Percentiles rank a stretch among this genome's conserved stretches.
These are phyloP conservation scores for Andrena haemorrhoa DNA, from an alignment of 2,888 invertebrate genomes.

Conservation along the genomic window DNA sequence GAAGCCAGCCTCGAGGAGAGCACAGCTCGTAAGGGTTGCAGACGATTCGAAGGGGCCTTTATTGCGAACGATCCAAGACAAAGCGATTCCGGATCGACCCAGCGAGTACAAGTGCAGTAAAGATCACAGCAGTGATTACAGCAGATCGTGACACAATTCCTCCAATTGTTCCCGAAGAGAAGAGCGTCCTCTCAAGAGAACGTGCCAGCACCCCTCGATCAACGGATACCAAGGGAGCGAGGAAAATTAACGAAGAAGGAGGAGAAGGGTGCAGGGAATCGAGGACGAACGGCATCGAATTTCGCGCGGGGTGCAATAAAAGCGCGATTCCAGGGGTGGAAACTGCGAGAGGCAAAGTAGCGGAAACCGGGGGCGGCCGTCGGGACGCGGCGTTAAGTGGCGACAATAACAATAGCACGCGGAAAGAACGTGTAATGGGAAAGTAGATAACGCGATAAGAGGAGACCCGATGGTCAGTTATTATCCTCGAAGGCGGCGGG, in stretches of 20 bases:
- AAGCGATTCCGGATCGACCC: too few species aligned
- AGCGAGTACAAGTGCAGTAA: too few species aligned
- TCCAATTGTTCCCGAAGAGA: background rate
- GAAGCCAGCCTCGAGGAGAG: too few species aligned
- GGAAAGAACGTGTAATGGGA: conserved; percentile 64
- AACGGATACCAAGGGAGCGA: background rate
- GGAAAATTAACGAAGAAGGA: conserved; percentile 32
- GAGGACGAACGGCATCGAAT: conserved; percentile 45
- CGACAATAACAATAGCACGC: conserved; percentile 66
- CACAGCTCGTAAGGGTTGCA: too few species aligned
- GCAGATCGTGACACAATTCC: background rate
- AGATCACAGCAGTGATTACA: background rate
- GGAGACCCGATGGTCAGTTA: conserved; percentile 59
- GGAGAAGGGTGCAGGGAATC: conserved; percentile 25
- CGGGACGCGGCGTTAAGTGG: conserved; percentile 47
- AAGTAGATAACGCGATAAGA: conserved; percentile 65
- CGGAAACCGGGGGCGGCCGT: conserved; percentile 39
- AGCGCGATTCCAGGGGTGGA: conserved; percentile 38
- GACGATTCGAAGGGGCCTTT: too few species aligned
- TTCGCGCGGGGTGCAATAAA: conserved; percentile 45
- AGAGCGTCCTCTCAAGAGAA: background rate
- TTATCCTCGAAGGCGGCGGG: conserved; percentile 41
- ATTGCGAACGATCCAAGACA: too few species aligned
- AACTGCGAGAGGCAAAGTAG: conserved; percentile 53
- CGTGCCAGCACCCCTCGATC: conserved; percentile 23